Evolutionary conservation across 2,888 invertebrate species (phyloP), one percentile per base, ranked within the genome.

Genomic region (Lasioglossum zephyrum): DNA sequence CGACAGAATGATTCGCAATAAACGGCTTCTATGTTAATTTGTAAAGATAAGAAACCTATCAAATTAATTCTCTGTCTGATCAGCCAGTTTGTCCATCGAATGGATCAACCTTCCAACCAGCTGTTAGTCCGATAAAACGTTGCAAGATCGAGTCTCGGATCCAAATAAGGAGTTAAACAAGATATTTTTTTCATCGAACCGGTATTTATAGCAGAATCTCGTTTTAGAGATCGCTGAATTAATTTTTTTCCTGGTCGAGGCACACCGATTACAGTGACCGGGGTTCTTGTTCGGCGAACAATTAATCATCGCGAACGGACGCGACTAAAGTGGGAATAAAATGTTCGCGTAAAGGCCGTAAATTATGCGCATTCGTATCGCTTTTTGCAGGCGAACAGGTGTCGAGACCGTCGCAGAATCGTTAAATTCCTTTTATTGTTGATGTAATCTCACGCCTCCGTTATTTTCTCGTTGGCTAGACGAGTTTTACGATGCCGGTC

Each of bases 291-390:
- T 16, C 63, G 36, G 18, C 31, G 18, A 16, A 2, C 66, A 8
- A 63, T 63, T 26, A 26, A 63, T 63, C 63, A 31, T 63, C 63
- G 63, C 26, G 31, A 60, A 60, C 57, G n/a, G 11, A 63, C 31
- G 31, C 11, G 16, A 63, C 31, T 16, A 6, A 66, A 31, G 1
- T 16, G 16, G 31, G 16, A 18, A 36, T 66, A 31, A 66, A 66
- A 66, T 36, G 16, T 31, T 36, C 36, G 31, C 18, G n/a, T 80
- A 31, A 31, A 31, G 31, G 31, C 31, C 31, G 31, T 31, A 66
- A 80, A 72, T 79, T 79, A 74, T 82, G 73, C 31, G 41, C 75
- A 36, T 63, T 72, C 26, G 26, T 22, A 73, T 47, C 66, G 60
- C 31, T 13, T 6, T 6, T 16, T 6, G 16, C 31, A 5, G 36